phyloP scores from a whole-genome alignment of 2,888 invertebrate species.

The Epinotia brunnichana region DNA sequence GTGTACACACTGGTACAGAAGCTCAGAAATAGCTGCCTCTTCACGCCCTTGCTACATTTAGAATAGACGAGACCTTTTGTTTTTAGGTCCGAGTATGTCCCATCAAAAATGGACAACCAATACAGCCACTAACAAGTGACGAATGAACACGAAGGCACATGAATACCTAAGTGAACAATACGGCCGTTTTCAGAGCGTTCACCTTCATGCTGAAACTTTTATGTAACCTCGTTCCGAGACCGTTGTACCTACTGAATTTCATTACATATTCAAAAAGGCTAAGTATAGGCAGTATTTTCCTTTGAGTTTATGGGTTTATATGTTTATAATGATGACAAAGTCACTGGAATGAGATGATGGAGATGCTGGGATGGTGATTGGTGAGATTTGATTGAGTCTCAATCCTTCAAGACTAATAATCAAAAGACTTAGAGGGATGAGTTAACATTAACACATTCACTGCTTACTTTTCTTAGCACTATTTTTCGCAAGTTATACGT shows the following conservation, averaged over 20 bases:
- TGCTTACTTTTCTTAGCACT: too few species aligned
- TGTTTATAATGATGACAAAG: background rate
- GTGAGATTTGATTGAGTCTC: background rate
- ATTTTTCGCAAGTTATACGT: too few species aligned
- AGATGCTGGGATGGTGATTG: background rate
- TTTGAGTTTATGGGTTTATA: background rate
- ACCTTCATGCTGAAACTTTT: constrained; percentile 48
- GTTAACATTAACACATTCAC: too few species aligned
- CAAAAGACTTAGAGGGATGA: background rate
- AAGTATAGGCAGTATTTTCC: constrained; percentile 10
- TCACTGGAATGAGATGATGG: constrained; percentile 4
- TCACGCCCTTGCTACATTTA: too few species aligned
- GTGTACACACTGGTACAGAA: too few species aligned
- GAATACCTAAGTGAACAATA: constrained; percentile 40
- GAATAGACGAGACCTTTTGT: background rate
- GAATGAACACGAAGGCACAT: constrained; percentile 36
- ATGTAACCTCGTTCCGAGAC: constrained; percentile 48
- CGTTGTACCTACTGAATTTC: constrained; percentile 40
- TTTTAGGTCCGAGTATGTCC: background rate
- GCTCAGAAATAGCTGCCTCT: too few species aligned
- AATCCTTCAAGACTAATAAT: too few species aligned
- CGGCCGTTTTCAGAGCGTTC: constrained; percentile 45
- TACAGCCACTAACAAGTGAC: constrained; percentile 1
- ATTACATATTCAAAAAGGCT: constrained; percentile 29
- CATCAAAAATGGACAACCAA: background rate